Evolutionary conservation across 2,113 vertebrate genomes (phyloP).

Genomic region (Thamnophis sirtalis): DNA sequence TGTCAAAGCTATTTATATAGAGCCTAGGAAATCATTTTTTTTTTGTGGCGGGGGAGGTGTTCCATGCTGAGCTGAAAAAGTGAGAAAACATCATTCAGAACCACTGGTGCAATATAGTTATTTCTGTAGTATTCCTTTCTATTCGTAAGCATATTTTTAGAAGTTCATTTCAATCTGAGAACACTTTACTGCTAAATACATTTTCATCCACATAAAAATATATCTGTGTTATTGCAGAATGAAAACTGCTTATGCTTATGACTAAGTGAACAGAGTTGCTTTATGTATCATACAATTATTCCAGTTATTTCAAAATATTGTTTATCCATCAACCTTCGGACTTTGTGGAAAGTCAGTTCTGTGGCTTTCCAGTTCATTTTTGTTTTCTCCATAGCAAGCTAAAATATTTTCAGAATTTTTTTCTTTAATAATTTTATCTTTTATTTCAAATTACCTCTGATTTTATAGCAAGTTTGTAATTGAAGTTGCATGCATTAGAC

Average conservation of each 20-base stretch:
- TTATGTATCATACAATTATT: background rate
- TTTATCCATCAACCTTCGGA: background rate
- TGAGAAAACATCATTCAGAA: background rate
- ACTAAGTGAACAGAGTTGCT: background rate
- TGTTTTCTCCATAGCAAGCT: background rate
- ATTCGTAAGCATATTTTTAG: background rate
- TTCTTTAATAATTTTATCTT: background rate
- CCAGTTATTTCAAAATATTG: background rate
- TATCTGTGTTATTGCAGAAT: background rate
- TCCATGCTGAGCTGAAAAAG: background rate
- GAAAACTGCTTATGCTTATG: background rate
- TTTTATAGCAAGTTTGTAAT: background rate
- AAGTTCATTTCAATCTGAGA: background rate
- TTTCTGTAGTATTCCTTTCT: background rate
- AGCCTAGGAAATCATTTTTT: slow-evolving; percentile 16
- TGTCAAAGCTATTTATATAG: slow-evolving; percentile 22
- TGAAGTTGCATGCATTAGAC: background rate
- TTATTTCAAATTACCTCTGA: background rate
- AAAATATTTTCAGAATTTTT: background rate
- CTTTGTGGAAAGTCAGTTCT: background rate
- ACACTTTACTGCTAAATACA: background rate
- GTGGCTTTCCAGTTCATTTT: background rate
- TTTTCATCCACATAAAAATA: background rate
- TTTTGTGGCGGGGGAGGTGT: no score
- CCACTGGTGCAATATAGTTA: background rate